phyloP scores from a whole-genome alignment of 2,113 vertebrate species.

The Grallaria varia region DNA sequence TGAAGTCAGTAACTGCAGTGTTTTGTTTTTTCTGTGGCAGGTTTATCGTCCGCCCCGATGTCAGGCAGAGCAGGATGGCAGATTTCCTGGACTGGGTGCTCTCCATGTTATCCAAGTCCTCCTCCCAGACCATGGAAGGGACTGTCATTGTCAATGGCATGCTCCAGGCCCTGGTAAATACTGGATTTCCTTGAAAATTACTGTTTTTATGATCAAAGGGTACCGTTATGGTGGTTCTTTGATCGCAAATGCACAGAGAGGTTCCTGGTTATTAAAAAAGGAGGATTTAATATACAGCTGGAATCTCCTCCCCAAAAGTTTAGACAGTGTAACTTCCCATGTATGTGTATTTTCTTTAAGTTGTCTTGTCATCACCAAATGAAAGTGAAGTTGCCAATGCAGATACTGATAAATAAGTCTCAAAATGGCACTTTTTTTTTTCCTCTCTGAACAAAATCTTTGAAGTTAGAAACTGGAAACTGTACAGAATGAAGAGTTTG shows the following conservation, averaged over 20 bases:
- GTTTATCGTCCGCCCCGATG: constrained; percentile 92
- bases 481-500: neutral
- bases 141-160: constrained; percentile 84
- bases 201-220: neutral
- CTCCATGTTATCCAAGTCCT: constrained; percentile 77
- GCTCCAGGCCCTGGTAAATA: constrained; percentile 90
- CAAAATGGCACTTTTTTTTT: neutral
- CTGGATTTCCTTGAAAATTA: neutral
- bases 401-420: neutral
- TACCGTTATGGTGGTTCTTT: neutral
- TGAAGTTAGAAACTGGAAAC: neutral
- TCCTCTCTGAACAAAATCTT: neutral
- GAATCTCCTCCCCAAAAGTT: neutral
- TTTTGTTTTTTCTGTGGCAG: constrained; percentile 58
- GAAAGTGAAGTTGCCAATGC: neutral
- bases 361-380: neutral
- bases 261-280: neutral
- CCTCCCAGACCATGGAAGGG: constrained; percentile 79
- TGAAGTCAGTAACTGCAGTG: neutral
- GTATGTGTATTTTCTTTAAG: neutral
- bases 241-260: neutral
- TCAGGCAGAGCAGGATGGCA: constrained; percentile 84
- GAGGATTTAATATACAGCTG: neutral
- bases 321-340: neutral
- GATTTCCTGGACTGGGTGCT: constrained; percentile 93